Conservation (phyloP, 2,797 vertebrate species). For the Chelmon rostratus region DNA sequence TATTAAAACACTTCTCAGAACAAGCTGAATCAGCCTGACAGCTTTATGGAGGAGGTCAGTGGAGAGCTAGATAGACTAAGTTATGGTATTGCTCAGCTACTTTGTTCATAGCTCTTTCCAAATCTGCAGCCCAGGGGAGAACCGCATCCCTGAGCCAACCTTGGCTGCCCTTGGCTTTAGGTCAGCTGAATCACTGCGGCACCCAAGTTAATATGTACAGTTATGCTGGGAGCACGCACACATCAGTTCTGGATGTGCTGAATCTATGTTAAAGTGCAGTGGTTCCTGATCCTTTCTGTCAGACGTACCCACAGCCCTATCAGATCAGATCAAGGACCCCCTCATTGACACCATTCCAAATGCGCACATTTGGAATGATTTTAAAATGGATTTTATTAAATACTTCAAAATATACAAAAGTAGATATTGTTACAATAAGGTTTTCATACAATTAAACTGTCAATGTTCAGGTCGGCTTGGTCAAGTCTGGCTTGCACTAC, state of each 20-base stretch:
- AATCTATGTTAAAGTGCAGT: slow-evolving; percentile 14
- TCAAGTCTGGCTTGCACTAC: not conserved
- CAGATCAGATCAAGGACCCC: too few species aligned
- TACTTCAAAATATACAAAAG: not conserved
- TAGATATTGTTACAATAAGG: not conserved
- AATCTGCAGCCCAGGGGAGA: slow-evolving; percentile 20
- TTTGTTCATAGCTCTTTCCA: slow-evolving; percentile 23
- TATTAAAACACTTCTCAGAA: slow-evolving; percentile 53
- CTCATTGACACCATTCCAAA: not conserved
- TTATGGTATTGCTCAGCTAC: slow-evolving; percentile 49
- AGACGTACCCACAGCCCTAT: not conserved
- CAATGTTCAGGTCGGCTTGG: not conserved
- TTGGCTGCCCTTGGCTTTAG: slow-evolving; percentile 52
- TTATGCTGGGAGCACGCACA: slow-evolving; percentile 11
- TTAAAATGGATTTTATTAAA: not conserved
- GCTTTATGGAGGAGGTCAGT: slow-evolving; percentile 20
- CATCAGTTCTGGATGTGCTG: slow-evolving; percentile 17
- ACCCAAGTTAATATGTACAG: slow-evolving; percentile 18
- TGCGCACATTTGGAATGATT: not conserved
- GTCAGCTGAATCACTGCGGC: slow-evolving; percentile 56
- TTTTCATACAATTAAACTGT: not conserved
- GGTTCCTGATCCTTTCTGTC: not conserved
- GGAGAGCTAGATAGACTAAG: slow-evolving; percentile 24
- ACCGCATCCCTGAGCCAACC: slow-evolving; percentile 30
- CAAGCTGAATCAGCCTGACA: slow-evolving; percentile 57